phyloP scores from a whole-genome alignment of 2,797 vertebrate species.

The Centropyge bicolor region DNA sequence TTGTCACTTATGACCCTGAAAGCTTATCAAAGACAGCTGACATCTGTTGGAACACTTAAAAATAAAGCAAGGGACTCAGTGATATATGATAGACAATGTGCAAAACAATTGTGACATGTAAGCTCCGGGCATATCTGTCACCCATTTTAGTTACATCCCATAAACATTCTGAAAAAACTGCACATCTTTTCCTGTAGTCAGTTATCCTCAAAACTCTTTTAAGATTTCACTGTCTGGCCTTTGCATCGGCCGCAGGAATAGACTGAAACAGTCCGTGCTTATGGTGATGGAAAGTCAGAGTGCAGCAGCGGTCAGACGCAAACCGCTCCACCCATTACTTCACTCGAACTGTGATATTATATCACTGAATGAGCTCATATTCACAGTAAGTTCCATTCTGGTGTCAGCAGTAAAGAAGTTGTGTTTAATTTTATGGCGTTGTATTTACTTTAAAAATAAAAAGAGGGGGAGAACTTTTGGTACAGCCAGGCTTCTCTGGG shows the following conservation, averaged over 20 bases:
- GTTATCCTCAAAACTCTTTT: background rate
- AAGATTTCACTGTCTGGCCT: background rate
- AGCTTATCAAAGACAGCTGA: background rate
- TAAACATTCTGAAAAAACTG: background rate
- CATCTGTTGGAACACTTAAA: background rate
- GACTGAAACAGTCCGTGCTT: background rate
- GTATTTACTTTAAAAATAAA: constrained; percentile 25
- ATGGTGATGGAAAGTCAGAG: background rate
- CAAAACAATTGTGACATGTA: background rate
- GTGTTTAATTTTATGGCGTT: constrained; percentile 16
- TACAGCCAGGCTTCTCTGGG: background rate
- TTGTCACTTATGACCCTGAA: background rate
- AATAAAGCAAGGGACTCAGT: background rate
- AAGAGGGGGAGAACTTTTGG: background rate
- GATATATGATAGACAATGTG: background rate
- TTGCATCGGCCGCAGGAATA: background rate
- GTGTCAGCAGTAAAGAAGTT: background rate
- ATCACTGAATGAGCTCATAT: constrained; percentile 21
- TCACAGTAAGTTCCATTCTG: background rate
- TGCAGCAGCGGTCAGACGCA: background rate
- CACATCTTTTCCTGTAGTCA: background rate
- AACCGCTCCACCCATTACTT: constrained; percentile 5
- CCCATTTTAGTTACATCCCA: background rate
- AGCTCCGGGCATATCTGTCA: background rate
- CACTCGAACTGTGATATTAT: background rate